phyloP scores from a whole-genome alignment of 2,113 vertebrate genomes.

The Antennarius striatus region DNA sequence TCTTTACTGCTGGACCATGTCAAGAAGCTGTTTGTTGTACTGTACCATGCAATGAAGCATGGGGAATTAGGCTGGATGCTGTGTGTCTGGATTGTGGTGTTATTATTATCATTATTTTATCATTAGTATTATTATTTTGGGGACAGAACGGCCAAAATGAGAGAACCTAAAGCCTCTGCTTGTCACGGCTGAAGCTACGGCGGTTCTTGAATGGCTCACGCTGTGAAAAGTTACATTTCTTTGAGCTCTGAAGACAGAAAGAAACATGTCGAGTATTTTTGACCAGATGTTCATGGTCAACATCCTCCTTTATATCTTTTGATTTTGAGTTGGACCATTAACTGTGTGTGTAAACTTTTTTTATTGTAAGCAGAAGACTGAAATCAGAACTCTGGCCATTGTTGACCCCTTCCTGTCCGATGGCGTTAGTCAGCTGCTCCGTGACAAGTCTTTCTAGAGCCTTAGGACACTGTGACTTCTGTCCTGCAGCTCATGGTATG shows the following conservation, averaged over 20 bases:
- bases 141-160: constrained; percentile 66
- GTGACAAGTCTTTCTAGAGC: no score
- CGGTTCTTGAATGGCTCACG: constrained; percentile 73
- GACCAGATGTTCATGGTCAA: constrained; percentile 45
- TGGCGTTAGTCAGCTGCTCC: not conserved
- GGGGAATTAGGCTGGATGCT: constrained; percentile 33
- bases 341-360: constrained; percentile 30
- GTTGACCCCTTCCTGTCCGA: constrained; percentile 2
- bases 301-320: constrained; percentile 43
- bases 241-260: constrained; percentile 53
- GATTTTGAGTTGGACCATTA: constrained; percentile 37
- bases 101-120: not conserved
- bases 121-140: constrained; percentile 2
- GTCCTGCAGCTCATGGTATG: no score
- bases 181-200: not conserved
- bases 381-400: constrained; percentile 19
- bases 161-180: constrained; percentile 53
- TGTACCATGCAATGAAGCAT: constrained; percentile 47
- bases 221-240: constrained; percentile 67
- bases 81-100: constrained; percentile 40
- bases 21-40: constrained; percentile 49
- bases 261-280: constrained; percentile 26
- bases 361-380: constrained; percentile 30
- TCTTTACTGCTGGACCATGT: constrained; percentile 39
- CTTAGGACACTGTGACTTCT: no score